phyloP scores from a whole-genome alignment of 2,113 vertebrate species.

The Dendropsophus ebraccatus region DNA sequence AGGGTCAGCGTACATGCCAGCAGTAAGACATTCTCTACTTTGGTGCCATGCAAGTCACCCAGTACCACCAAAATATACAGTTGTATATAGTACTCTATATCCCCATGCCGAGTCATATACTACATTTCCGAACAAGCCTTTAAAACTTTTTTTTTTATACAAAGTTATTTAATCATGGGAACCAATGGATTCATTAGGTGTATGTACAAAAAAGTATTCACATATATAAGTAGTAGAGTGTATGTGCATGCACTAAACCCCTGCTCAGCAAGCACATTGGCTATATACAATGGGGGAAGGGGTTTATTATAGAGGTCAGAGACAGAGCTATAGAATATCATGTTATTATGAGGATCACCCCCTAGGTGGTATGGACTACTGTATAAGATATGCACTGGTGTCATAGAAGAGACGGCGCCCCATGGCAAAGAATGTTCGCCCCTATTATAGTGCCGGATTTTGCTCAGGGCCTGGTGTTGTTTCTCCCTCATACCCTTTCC shows the following conservation, averaged over 20 bases:
- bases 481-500: too few relatives aligned
- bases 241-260: not conserved
- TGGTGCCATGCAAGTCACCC: slow-evolving; percentile 23
- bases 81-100: not conserved
- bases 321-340: not conserved
- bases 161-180: not conserved
- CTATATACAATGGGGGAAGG: not conserved
- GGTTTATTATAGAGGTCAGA: not conserved
- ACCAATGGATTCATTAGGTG: not conserved
- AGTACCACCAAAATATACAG: not conserved
- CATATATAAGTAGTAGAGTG: not conserved
- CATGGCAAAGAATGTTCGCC: not conserved
- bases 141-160: not conserved
- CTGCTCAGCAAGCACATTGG: not conserved
- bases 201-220: not conserved
- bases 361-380: not conserved
- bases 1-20: not conserved
- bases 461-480: not conserved
- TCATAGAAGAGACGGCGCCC: not conserved
- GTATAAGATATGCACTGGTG: not conserved
- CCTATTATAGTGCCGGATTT: not conserved
- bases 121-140: not conserved
- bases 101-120: slow-evolving; percentile 2
- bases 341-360: not conserved
- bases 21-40: not conserved